Percentiles rank a stretch among this genome's conserved stretches.
phyloP scores from a whole-genome alignment of 2,888 invertebrate genomes.

The Spodoptera littoralis region DNA sequence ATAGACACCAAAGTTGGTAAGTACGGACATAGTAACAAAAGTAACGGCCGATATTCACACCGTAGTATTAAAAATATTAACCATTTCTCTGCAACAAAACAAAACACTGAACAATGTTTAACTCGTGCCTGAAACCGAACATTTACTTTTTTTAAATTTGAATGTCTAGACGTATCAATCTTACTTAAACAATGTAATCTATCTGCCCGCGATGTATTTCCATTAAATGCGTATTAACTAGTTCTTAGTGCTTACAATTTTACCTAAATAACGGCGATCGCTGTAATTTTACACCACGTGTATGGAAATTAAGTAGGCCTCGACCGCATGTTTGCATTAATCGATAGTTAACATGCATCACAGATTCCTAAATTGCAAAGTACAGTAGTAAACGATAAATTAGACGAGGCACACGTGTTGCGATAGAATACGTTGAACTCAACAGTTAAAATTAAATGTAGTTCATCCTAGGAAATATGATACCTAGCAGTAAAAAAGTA shows the following conservation, averaged over 20 bases:
- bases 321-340: conserved; percentile 12
- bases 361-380: conserved; percentile 5
- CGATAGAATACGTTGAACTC: conserved; percentile 3
- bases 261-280: no score
- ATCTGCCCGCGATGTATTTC: no score
- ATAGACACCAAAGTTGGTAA: conserved; percentile 50
- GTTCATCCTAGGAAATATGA: neutral
- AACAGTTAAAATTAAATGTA: neutral
- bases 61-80: conserved; percentile 7
- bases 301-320: conserved; percentile 13
- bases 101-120: no score
- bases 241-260: no score
- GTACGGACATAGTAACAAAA: conserved; percentile 45
- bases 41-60: conserved; percentile 48
- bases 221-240: no score
- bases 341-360: conserved; percentile 23
- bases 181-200: neutral
- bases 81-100: no score
- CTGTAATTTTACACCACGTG: no score
- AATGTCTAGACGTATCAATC: neutral
- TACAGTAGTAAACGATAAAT: conserved; percentile 27
- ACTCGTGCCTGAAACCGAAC: no score
- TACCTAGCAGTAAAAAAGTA: no score
- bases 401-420: conserved; percentile 4
- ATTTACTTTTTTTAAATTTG: no score